Percentiles rank a stretch among this genome's conserved stretches.
phyloP scores from a whole-genome alignment of 2,797 vertebrate genomes.

The Schizothorax lantsangensis region DNA sequence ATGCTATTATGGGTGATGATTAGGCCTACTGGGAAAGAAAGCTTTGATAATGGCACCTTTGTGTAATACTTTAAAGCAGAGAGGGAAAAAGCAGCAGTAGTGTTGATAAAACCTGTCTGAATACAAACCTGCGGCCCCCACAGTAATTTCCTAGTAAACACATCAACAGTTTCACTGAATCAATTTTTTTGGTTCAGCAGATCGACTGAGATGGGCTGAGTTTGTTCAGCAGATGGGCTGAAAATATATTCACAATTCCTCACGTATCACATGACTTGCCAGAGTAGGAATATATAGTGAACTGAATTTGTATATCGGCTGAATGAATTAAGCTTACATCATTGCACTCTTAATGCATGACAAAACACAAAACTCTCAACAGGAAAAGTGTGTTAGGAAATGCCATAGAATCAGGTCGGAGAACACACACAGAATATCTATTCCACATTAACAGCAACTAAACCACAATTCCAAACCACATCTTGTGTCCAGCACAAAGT shows the following conservation, averaged over 20 bases:
- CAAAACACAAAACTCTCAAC: not conserved
- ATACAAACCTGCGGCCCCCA: conserved; percentile 30
- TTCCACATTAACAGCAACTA: not conserved
- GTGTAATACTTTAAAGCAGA: conserved; percentile 47
- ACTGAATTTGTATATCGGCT: not conserved
- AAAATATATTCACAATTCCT: conserved; percentile 27
- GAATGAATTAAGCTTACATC: not conserved
- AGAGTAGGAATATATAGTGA: not conserved
- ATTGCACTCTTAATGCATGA: not conserved
- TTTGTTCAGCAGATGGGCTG: conserved; percentile 12
- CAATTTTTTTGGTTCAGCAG: not conserved
- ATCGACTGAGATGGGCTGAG: not conserved
- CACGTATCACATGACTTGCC: not conserved
- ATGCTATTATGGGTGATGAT: conserved; percentile 48
- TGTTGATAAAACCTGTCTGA: conserved; percentile 49
- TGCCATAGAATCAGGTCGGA: not conserved
- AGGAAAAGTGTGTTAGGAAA: conserved; percentile 15
- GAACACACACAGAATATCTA: not conserved
- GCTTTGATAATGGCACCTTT: conserved; percentile 48
- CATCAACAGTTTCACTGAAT: conserved; percentile 33
- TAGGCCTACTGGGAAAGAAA: conserved; percentile 36
- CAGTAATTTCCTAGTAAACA: conserved; percentile 30
- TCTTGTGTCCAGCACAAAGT: not conserved
- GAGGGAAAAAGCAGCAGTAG: conserved; percentile 35
- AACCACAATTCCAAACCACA: not conserved